phyloP scores from a whole-genome alignment of 2,113 vertebrate species.

The Cheirogaleus medius region DNA sequence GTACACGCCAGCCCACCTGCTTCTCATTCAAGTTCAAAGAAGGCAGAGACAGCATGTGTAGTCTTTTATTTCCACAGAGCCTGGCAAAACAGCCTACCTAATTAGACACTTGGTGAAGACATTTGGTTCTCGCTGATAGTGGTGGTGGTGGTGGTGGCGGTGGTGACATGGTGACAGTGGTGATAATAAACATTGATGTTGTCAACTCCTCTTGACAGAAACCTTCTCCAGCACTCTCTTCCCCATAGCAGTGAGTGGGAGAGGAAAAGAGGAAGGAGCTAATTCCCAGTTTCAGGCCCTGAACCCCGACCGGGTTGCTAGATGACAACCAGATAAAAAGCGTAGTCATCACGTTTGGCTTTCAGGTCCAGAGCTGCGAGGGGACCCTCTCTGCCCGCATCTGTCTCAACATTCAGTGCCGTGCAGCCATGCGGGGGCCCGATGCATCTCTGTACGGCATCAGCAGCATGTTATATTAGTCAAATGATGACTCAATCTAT shows the following conservation, averaged over 20 bases:
- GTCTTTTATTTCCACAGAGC: neutral
- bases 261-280: neutral
- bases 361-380: neutral
- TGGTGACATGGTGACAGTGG: neutral
- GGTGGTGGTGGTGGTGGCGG: neutral
- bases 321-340: neutral
- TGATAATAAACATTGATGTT: neutral
- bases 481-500: neutral
- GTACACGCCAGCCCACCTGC: neutral
- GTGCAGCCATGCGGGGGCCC: neutral
- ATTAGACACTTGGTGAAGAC: neutral
- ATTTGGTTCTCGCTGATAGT: neutral
- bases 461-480: neutral
- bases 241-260: neutral
- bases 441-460: fast-evolving
- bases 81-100: neutral
- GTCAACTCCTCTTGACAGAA: neutral
- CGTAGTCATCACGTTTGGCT: neutral
- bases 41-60: neutral
- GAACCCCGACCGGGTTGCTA: neutral
- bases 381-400: neutral
- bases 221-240: neutral
- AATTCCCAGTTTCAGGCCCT: neutral
- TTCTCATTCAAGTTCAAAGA: neutral
- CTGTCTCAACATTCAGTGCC: neutral